phyloP scores from a whole-genome alignment of 2,888 invertebrate genomes.

The Cheilosia impressa region DNA sequence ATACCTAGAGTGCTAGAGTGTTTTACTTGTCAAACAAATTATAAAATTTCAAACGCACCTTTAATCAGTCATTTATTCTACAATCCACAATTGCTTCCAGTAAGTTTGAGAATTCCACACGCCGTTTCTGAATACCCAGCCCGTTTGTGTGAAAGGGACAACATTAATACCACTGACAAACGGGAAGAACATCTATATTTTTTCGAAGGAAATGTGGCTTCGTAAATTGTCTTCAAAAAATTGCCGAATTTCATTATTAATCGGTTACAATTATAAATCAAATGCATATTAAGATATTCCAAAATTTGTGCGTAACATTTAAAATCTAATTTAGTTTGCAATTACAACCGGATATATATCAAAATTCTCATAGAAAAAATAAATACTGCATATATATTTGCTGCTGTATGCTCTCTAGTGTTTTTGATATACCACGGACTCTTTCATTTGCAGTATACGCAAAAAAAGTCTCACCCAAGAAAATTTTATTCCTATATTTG shows the following conservation, averaged over 20 bases:
- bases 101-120: background rate
- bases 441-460: constrained; percentile 44
- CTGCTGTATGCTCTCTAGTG: constrained; percentile 33
- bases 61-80: constrained; percentile 2
- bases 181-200: constrained; percentile 48
- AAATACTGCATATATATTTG: constrained; percentile 12
- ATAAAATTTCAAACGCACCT: background rate
- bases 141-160: constrained; percentile 13
- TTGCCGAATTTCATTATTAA: constrained; percentile 27
- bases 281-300: constrained; percentile 5
- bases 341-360: background rate
- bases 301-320: background rate
- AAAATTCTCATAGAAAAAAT: constrained; percentile 12
- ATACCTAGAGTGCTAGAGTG: no score
- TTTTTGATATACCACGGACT: constrained; percentile 41
- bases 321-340: background rate
- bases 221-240: constrained; percentile 48
- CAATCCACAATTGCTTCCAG: constrained; percentile 10
- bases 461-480: constrained; percentile 24
- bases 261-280: constrained; percentile 7
- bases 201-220: constrained; percentile 61
- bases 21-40: background rate
- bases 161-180: constrained; percentile 1
- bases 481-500: constrained; percentile 56
- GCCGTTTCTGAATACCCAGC: constrained; percentile 4